phyloP scores from a whole-genome alignment of 1,140 invertebrate species.

The Oreohelix idahoensis region DNA sequence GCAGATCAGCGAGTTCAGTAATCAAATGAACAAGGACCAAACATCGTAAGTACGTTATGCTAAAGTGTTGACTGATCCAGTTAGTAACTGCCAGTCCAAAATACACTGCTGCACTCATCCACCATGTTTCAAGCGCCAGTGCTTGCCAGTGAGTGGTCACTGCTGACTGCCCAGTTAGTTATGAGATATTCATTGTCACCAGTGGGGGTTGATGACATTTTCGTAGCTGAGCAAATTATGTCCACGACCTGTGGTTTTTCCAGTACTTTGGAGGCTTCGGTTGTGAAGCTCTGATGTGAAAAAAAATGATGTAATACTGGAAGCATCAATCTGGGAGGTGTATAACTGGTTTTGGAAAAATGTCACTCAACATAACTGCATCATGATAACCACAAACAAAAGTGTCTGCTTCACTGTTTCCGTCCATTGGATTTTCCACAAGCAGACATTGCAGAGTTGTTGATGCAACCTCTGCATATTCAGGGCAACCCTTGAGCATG shows the following conservation, averaged over 20 bases:
- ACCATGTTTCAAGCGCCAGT: too few relatives aligned
- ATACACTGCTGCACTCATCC: too few relatives aligned
- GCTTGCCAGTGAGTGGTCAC: too few relatives aligned
- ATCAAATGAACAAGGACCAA: too few relatives aligned
- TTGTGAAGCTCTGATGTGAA: background rate
- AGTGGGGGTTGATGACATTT: too few relatives aligned
- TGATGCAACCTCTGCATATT: background rate
- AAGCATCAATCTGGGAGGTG: slow-evolving; percentile 49
- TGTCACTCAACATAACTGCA: slow-evolving; percentile 47
- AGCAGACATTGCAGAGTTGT: slow-evolving; percentile 25
- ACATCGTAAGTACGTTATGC: too few relatives aligned
- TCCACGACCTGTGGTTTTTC: background rate
- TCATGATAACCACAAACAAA: slow-evolving; percentile 48
- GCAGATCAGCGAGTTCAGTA: too few relatives aligned
- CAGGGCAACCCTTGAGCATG: slow-evolving; percentile 31
- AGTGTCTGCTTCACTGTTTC: slow-evolving; percentile 39
- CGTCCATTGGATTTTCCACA: slow-evolving; percentile 43
- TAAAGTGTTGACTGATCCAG: too few relatives aligned
- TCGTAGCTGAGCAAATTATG: background rate
- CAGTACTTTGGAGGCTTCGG: background rate
- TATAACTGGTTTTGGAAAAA: slow-evolving; percentile 51
- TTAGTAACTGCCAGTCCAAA: too few relatives aligned
- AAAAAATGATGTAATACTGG: background rate
- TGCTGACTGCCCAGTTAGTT: too few relatives aligned
- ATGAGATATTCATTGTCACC: too few relatives aligned